These are phyloP conservation scores for Athrips mouffetella DNA, from an alignment of 2,888 invertebrate species.

Conservation along the genomic window DNA sequence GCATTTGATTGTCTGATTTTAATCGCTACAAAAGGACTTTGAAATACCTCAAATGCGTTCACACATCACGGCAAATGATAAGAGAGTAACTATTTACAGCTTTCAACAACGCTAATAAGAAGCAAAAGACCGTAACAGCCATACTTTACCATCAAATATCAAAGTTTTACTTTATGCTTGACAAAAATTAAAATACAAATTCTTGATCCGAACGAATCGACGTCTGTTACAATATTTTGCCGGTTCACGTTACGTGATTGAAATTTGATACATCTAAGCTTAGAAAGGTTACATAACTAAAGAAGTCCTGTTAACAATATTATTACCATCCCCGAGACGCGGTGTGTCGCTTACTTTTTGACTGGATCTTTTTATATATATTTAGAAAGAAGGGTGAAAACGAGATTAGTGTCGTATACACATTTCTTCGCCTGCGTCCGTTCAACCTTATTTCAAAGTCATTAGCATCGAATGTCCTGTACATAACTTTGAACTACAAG, in stretches of 20 bases:
- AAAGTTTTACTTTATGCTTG: constrained; percentile 14
- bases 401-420: constrained; percentile 6
- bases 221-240: constrained; percentile 36
- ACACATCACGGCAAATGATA: constrained; percentile 30
- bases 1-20: constrained; percentile 43
- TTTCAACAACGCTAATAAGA: constrained; percentile 29
- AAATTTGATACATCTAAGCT: constrained; percentile 19
- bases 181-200: constrained; percentile 25
- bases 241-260: constrained; percentile 14
- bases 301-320: no score
- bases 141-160: constrained; percentile 22
- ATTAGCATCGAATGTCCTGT: neutral
- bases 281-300: no score
- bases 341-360: no score
- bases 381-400: neutral
- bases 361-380: neutral
- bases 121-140: constrained; percentile 39
- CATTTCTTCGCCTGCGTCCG: no score
- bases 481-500: neutral
- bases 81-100: constrained; percentile 34
- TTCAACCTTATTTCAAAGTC: neutral
- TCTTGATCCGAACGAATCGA: constrained; percentile 18
- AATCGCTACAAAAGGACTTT: constrained; percentile 35
- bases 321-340: no score
- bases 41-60: constrained; percentile 42